Conservation (phyloP, 2,113 vertebrate genomes). For the Dissostichus mawsoni region DNA sequence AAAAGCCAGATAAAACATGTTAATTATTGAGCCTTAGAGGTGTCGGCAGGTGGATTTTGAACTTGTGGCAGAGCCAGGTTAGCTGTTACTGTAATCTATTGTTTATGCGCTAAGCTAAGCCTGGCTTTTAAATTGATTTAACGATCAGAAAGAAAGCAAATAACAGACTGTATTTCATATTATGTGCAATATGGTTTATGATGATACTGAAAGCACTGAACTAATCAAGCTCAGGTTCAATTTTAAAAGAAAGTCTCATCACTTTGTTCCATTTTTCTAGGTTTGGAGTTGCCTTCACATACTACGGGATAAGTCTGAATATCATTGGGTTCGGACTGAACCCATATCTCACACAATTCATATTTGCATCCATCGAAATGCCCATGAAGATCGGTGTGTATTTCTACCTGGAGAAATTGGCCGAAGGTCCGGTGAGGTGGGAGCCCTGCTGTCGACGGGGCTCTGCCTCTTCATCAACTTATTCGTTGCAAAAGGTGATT, state of each 20-base stretch:
- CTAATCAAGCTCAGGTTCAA: too few relatives aligned
- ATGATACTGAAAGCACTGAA: not conserved
- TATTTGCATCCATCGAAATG: conserved; percentile 79
- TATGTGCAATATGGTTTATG: not conserved
- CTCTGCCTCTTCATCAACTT: conserved; percentile 69
- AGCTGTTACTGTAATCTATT: not conserved
- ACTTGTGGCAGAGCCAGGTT: not conserved
- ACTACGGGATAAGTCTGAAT: conserved; percentile 84
- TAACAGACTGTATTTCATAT: not conserved
- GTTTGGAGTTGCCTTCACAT: conserved; percentile 84
- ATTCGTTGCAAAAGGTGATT: conserved; percentile 48
- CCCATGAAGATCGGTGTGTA: conserved; percentile 80
- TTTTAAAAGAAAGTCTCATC: too few relatives aligned
- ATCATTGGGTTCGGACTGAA: conserved; percentile 78
- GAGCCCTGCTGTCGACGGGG: conserved; percentile 71
- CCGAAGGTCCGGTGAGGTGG: conserved; percentile 57
- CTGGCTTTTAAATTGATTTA: not conserved
- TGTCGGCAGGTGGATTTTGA: not conserved
- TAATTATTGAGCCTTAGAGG: not conserved
- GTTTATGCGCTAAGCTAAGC: not conserved
- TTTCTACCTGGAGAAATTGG: conserved; percentile 75
- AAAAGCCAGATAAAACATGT: not conserved
- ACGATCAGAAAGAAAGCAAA: not conserved
- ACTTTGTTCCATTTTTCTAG: conserved; percentile 56
- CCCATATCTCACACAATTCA: conserved; percentile 75